A percentile compares a stretch with the other conserved stretches of the same genome.
These are phyloP conservation scores for Myotis myotis DNA, from an alignment of 2,797 vertebrate species.

Conservation along the genomic window DNA sequence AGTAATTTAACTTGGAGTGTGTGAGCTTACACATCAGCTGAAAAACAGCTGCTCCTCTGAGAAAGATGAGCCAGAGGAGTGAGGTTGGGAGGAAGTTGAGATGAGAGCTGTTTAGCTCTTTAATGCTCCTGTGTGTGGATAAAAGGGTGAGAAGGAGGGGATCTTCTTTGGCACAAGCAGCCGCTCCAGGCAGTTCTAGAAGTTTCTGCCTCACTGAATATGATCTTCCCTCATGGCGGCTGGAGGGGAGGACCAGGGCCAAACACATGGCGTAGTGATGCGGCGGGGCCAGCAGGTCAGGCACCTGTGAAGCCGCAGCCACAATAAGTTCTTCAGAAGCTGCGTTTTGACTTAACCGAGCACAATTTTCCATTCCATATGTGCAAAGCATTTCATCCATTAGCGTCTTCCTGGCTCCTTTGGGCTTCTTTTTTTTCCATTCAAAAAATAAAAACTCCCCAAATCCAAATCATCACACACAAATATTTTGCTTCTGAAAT, in stretches of 20 bases:
- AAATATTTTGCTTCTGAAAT: constrained; percentile 80
- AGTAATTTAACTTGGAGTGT: constrained; percentile 81
- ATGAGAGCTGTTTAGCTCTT: constrained; percentile 85
- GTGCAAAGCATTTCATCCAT: constrained; percentile 87
- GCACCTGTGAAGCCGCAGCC: constrained; percentile 86
- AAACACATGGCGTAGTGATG: constrained; percentile 82
- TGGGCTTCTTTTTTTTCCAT: constrained; percentile 68
- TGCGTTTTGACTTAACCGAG: constrained; percentile 85
- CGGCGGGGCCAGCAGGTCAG: constrained; percentile 80
- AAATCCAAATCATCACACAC: constrained; percentile 74
- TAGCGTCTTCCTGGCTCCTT: constrained; percentile 82
- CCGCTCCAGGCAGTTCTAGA: constrained; percentile 82
- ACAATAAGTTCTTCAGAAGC: constrained; percentile 86
- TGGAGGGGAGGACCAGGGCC: constrained; percentile 80
- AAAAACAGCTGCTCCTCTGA: constrained; percentile 87
- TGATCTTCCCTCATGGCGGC: constrained; percentile 81
- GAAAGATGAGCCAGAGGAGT: constrained; percentile 82
- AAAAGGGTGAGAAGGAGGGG: constrained; percentile 85
- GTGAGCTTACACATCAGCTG: constrained; percentile 85
- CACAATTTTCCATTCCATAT: constrained; percentile 87
- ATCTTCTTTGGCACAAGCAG: constrained; percentile 83
- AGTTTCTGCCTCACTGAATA: constrained; percentile 85
- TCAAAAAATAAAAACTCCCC: constrained; percentile 62
- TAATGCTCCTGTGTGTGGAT: constrained; percentile 88
- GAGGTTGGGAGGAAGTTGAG: constrained; percentile 85